Evolutionary conservation across 2,113 vertebrate species (phyloP), one percentile per base, ranked within the genome.

Genomic region (Paradoxurus hermaphroditus): DNA sequence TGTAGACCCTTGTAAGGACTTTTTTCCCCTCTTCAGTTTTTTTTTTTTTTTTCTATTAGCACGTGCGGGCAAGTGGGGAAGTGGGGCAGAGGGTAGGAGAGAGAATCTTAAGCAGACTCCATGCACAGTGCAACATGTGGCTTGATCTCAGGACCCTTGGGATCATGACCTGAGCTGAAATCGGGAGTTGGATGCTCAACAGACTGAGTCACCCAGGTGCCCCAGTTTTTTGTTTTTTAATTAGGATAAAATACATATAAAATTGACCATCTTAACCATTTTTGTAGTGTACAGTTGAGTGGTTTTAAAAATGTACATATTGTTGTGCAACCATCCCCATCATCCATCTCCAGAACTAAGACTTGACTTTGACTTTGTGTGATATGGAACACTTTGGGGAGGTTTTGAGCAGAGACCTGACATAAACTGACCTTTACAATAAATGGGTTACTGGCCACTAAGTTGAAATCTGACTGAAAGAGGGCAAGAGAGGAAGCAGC

Each of bases 281-380:
- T 94, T 62, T 44, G 84, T 29, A 70, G n/a, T 91, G 31, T 86
- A 79, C 5, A 39, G 19, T 93, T 93, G 36, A 72, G 2, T 85
- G 36, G 7, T 72, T 18, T 68, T 91, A 68, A 72, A 39, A 73
- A 23, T 25, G 51, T 83, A 56, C 77, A n/a, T 92, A 34, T 49
- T 83, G 36, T 77, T 4, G 23, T 72, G 27, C 51, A 77, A 6
- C 27, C 21, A 62, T 92, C 15, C 75, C 4, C 5, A 41, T 21
- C 7, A 3, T 94, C 65, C 4, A 70, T 68, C 53, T 92, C 51
- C 4, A 72, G 93, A 78, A 82, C 56, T 96, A 51, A 75, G 90
- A 95, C n/a, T 93, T 90, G 86, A 93, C 41, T 93, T 90, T 72
- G 36, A 90, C 46, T 67, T 51, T 44, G 49, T 91, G 29, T 89